phyloP scores from a whole-genome alignment of 2,797 vertebrate genomes.

The Gymnodraco acuticeps region DNA sequence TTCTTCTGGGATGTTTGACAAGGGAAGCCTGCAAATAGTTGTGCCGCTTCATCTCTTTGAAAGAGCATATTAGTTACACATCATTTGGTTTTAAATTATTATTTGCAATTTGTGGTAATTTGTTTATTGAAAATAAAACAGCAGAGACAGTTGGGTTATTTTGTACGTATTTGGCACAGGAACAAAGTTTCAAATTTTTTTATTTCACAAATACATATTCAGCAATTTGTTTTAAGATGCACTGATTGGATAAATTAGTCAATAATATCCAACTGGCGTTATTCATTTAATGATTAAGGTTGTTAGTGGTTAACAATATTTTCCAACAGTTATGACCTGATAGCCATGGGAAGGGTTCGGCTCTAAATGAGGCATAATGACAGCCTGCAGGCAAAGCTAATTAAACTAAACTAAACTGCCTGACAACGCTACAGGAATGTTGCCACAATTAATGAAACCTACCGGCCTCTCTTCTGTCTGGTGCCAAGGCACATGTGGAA shows the following conservation, averaged over 20 bases:
- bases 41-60: conserved; percentile 30
- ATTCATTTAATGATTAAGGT: conserved; percentile 61
- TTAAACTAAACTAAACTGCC: conserved; percentile 59
- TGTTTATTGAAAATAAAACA: conserved; percentile 4
- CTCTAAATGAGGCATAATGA: conserved; percentile 79
- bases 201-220: conserved; percentile 1
- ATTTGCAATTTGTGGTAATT: conserved; percentile 28
- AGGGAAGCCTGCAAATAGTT: conserved; percentile 53
- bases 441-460: conserved; percentile 85
- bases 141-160: not conserved
- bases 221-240: conserved; percentile 34
- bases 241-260: conserved; percentile 55
- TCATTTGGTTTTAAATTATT: conserved; percentile 18
- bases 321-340: conserved; percentile 58
- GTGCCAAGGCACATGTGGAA: conserved; percentile 89
- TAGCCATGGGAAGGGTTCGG: conserved; percentile 68
- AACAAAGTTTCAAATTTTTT: not conserved
- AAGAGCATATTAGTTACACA: conserved; percentile 22
- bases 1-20: conserved; percentile 64
- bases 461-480: conserved; percentile 83
- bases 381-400: conserved; percentile 79
- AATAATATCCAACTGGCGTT: conserved; percentile 36
- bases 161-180: not conserved
- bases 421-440: conserved; percentile 81
- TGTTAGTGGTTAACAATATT: conserved; percentile 63